Evolutionary conservation across 2,888 invertebrate genomes (phyloP).

Genomic region (Heliconius ismenius): DNA sequence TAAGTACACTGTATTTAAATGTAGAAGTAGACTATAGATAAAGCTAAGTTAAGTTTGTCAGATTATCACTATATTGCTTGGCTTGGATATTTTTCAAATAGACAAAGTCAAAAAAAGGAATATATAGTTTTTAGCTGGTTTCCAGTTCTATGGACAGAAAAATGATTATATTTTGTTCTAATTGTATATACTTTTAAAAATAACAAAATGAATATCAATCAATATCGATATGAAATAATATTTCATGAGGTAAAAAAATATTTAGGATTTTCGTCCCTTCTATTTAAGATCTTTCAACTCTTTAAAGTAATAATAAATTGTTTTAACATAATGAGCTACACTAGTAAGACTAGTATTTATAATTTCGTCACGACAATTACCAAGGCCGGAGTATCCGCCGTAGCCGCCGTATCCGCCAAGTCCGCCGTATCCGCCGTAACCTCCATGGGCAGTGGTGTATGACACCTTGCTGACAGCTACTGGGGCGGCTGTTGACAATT

Average conservation of each 20-base stretch:
- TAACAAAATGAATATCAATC: neutral
- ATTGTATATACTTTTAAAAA: no score
- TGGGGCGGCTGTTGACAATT: conserved; percentile 38
- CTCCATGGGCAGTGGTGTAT: conserved; percentile 51
- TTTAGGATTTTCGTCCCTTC: no score
- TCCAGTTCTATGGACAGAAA: no score
- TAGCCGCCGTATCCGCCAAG: conserved; percentile 43
- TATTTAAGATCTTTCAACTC: no score
- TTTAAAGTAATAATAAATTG: neutral
- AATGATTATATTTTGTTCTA: no score
- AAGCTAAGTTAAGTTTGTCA: neutral
- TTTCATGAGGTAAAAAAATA: no score
- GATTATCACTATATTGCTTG: neutral
- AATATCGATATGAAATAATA: no score
- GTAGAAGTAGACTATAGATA: neutral
- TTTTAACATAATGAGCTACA: neutral
- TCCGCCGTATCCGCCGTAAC: conserved; percentile 52
- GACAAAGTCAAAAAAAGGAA: neutral
- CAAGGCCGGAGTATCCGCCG: conserved; percentile 38
- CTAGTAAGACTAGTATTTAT: neutral
- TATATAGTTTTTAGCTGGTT: no score
- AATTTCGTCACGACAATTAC: conserved; percentile 26
- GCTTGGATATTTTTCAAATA: neutral
- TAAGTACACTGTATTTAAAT: neutral
- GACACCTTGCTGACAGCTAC: conserved; percentile 48